Base-by-base conservation (phyloP, 2,113 vertebrate genomes). In the Recurvirostra avosetta region DNA sequence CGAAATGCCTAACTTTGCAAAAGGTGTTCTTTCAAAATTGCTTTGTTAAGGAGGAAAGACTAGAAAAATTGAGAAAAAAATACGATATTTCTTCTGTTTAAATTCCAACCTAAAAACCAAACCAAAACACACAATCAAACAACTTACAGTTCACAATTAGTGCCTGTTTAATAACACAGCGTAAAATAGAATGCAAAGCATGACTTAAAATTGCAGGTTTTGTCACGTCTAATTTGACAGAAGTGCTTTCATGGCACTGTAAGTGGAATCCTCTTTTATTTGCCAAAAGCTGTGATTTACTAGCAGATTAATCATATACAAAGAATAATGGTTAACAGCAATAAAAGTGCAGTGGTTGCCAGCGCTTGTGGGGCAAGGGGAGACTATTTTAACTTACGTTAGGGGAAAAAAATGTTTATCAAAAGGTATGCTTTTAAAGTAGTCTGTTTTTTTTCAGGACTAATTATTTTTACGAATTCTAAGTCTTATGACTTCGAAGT, bases 401-500 rank as follows among this genome's bases (percentile, higher is more conserved):
- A 68, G 25, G 16, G 40, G 34, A 14, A 32, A 66, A n/a, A 50
- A 16, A 9, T 13, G 15, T 67, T 84, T 87, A 49, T 82, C 2
- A 6, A 82, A 85, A 68, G 7, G 26, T 43, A 14, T 53, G 8
- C 12, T 68, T 67, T 77, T n/a, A 40, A 84, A 40, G n/a, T 13
- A 36, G 23, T 13, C 25, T n/a, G 11, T 2, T 6, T 38, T 65
- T 66, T 71, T 78, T 62, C 40, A 65, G 30, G 56, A 59, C 21
- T 67, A 76, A 79, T 27, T 72, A 23, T 38, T 85, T 91, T 78
- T 65, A 19, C 18, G 27, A 45, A 20, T 29, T 83, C 15, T 45
- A 7, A 25, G 16, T 0, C 68, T 83, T 49, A 26, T 5, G 30
- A 14, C 47, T 40, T 77, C 0, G 5, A 47, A 63, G 17, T 5